These are phyloP conservation scores for Xanthostigma xanthostigma DNA, from an alignment of 2,888 invertebrate species.

Conservation along the genomic window DNA sequence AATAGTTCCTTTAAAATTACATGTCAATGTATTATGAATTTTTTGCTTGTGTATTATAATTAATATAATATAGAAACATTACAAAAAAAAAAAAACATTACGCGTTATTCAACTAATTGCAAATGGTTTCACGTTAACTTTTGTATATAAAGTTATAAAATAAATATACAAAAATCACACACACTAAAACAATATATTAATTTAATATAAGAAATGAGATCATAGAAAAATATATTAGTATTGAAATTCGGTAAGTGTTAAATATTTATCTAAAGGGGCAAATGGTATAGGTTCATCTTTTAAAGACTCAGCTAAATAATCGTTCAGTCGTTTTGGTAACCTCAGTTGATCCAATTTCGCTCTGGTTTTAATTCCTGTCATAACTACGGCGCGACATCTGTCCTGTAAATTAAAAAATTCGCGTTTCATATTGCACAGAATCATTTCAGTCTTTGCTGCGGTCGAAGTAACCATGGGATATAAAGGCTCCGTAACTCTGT, in stretches of 20 bases:
- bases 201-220: background rate
- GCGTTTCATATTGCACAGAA: constrained; percentile 38
- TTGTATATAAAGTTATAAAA: background rate
- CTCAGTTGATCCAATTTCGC: constrained; percentile 37
- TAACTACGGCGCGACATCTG: constrained; percentile 45
- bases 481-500: constrained; percentile 43
- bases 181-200: background rate
- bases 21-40: too few species aligned
- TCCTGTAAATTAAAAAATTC: constrained; percentile 54
- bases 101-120: too few species aligned
- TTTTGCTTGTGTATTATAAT: too few species aligned
- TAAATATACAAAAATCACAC: background rate
- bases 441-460: constrained; percentile 61
- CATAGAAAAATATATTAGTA: too few species aligned
- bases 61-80: too few species aligned
- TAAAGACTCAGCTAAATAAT: constrained; percentile 39
- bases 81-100: too few species aligned
- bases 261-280: constrained; percentile 18
- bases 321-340: constrained; percentile 40
- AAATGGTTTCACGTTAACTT: background rate
- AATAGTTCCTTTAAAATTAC: too few species aligned
- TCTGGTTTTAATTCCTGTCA: constrained; percentile 34
- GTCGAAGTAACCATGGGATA: constrained; percentile 58
- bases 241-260: too few species aligned
- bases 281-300: constrained; percentile 25